Evolutionary conservation across 2,797 vertebrate species (phyloP).

Genomic region (Tiaroga cobitis): DNA sequence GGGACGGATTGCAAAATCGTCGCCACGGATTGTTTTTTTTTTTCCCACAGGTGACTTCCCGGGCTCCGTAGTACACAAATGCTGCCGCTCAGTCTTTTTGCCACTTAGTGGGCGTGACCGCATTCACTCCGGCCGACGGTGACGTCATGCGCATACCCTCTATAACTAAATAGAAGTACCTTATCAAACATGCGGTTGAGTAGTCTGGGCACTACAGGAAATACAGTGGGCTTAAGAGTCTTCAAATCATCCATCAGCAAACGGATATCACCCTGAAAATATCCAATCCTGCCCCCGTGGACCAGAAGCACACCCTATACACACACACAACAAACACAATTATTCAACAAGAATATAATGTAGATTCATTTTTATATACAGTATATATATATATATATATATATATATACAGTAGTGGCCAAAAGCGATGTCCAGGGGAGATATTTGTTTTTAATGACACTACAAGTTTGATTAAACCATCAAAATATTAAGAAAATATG

Average conservation of each 20-base stretch:
- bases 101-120: too few species aligned
- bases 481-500: background rate
- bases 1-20: too few species aligned
- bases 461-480: background rate
- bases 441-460: too few species aligned
- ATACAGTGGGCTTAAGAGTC: conserved; percentile 89
- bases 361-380: background rate
- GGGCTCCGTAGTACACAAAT: too few species aligned
- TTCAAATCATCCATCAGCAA: conserved; percentile 97
- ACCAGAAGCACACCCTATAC: conserved; percentile 75
- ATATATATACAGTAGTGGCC: background rate
- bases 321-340: conserved; percentile 9
- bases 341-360: conserved; percentile 6
- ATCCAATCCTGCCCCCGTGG: conserved; percentile 94
- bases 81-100: too few species aligned
- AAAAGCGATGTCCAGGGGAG: background rate
- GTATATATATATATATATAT: background rate
- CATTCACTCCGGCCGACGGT: too few species aligned
- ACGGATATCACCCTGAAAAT: conserved; percentile 97
- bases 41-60: too few species aligned
- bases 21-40: too few species aligned
- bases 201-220: conserved; percentile 94
- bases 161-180: conserved; percentile 68
- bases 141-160: too few species aligned
- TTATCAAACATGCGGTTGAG: conserved; percentile 98